Conservation (phyloP, 2,797 vertebrate genomes). For the Mus minutoides region DNA sequence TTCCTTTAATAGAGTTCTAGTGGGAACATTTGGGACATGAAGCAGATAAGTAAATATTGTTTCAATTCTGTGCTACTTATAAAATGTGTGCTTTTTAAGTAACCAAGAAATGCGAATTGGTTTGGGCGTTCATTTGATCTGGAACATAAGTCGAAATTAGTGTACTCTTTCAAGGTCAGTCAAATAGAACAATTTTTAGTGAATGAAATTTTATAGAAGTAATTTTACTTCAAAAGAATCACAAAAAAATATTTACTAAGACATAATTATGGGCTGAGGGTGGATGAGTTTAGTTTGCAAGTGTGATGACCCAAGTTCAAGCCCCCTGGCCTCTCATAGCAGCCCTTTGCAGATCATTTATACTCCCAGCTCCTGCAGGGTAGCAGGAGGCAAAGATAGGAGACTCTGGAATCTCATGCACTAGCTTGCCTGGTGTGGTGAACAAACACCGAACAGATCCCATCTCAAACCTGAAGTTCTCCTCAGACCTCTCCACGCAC, state of each 20-base stretch:
- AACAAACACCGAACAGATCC: not conserved
- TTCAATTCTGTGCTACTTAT: slow-evolving; percentile 54
- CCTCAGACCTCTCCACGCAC: too few species aligned
- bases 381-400: not conserved
- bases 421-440: too few species aligned
- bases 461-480: not conserved
- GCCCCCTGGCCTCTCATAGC: not conserved
- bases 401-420: not conserved
- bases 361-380: too few species aligned
- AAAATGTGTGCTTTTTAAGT: slow-evolving; percentile 33
- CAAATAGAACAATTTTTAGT: slow-evolving; percentile 33
- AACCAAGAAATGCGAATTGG: not conserved
- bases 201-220: slow-evolving; percentile 38
- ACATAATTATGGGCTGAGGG: not conserved
- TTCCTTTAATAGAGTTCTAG: slow-evolving; percentile 3
- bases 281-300: not conserved
- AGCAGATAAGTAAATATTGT: slow-evolving; percentile 44
- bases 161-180: not conserved
- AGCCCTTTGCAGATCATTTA: not conserved
- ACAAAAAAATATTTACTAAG: not conserved
- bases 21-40: not conserved
- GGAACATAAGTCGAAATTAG: not conserved
- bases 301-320: not conserved
- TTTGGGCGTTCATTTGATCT: slow-evolving; percentile 18
- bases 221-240: slow-evolving; percentile 51